Conservation (phyloP, 2,888 invertebrate species). For the Hypomecis punctinalis region DNA sequence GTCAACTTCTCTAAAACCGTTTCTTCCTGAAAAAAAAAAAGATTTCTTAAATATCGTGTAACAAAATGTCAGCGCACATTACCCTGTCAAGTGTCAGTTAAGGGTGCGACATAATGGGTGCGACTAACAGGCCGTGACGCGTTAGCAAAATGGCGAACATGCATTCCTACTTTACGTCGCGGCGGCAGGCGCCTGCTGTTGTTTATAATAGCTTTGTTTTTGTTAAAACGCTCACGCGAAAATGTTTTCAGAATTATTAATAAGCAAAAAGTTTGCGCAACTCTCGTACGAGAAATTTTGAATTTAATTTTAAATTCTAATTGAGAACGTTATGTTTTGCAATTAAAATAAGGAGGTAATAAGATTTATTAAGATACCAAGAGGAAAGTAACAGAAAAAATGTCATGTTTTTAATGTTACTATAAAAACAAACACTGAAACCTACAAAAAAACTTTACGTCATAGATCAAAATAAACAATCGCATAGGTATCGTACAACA, state of each 20-base stretch:
- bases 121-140: constrained; percentile 17
- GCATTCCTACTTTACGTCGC: constrained; percentile 18
- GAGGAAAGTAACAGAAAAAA: too few relatives aligned
- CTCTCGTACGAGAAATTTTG: constrained; percentile 5
- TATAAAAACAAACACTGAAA: too few relatives aligned
- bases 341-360: neutral
- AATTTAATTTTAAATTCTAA: constrained; percentile 9
- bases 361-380: neutral
- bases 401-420: too few relatives aligned
- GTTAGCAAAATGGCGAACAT: constrained; percentile 35
- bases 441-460: too few relatives aligned
- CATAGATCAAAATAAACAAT: neutral
- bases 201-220: constrained; percentile 36
- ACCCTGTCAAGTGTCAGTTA: constrained; percentile 20
- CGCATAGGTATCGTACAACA: constrained; percentile 9
- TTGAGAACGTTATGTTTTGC: constrained; percentile 1
- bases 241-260: constrained; percentile 18
- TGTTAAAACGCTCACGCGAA: constrained; percentile 14
- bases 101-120: neutral
- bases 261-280: constrained; percentile 10
- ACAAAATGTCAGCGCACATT: constrained; percentile 18
- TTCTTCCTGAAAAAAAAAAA: neutral
- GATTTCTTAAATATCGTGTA: constrained; percentile 2
- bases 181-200: constrained; percentile 7
- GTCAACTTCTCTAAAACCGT: too few relatives aligned